These are phyloP conservation scores for Holacanthella duospinosa DNA, from an alignment of 2,888 invertebrate genomes.

Conservation along the genomic window DNA sequence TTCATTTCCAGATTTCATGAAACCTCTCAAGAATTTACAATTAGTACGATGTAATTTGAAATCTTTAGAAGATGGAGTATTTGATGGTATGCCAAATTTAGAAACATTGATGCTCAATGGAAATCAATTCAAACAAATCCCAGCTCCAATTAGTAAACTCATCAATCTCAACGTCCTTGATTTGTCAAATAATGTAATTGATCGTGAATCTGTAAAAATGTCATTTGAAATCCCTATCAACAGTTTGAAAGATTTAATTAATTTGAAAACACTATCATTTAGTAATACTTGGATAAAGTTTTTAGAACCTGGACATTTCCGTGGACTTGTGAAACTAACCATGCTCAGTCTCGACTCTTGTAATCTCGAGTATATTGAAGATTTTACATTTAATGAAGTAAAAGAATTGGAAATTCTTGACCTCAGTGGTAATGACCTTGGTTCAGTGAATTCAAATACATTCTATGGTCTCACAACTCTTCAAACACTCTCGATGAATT, in stretches of 20 bases:
- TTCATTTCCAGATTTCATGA: conserved; percentile 21
- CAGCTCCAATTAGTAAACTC: neutral
- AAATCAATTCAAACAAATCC: neutral
- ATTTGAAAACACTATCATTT: conserved; percentile 11
- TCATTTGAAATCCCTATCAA: conserved; percentile 3
- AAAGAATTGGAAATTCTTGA: conserved; percentile 8
- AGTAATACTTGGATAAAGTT: conserved; percentile 3
- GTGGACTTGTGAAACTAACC: conserved; percentile 11
- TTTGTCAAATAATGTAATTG: neutral
- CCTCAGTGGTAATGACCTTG: conserved; percentile 16
- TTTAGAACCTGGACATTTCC: conserved; percentile 11
- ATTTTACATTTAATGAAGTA: conserved; percentile 20
- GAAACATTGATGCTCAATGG: neutral
- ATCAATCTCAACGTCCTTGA: neutral
- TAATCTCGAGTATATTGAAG: conserved; percentile 19
- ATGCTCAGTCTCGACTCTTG: conserved; percentile 10
- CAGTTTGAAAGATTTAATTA: conserved; percentile 14
- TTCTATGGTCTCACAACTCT: conserved; percentile 25
- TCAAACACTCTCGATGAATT: conserved; percentile 9
- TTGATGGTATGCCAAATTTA: neutral
- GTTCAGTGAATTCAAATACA: conserved; percentile 9
- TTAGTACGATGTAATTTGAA: neutral
- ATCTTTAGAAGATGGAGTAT: neutral
- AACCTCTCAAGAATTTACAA: neutral
- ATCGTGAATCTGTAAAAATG: neutral